Base-by-base conservation (phyloP, 1,140 invertebrate species). In the Saccostrea glomerata region DNA sequence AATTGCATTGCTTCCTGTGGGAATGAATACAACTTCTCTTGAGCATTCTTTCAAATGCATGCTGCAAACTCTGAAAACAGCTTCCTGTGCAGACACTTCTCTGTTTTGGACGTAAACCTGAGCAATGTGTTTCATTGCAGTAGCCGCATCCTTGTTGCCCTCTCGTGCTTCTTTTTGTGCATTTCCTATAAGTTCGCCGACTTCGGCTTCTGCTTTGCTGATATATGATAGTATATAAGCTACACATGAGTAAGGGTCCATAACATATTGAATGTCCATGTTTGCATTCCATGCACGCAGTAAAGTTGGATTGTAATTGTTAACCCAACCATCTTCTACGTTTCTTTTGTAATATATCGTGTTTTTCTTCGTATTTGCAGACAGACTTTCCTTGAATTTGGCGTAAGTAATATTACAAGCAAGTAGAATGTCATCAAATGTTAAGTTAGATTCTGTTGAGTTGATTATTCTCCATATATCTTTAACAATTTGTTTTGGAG, bases 221-320 rank as follows among this genome's bases (percentile, higher is more conserved):
- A 90, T 90, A 60, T 90, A 90, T 40, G 56, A 77, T 20, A 90
- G 23, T 36, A 90, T 90, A 77, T 90, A 90, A 9, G 85, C 63
- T 13, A 90, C 60, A 83, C 88, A 89, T 5, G 60, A 54, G 55
- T 82, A 90, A 15, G 89, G 86, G 63, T 90, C 89, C 6, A 63
- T 63, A 40, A 90, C 66, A 58, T 60, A 90, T 58, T 90, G 89
- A 11, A 90, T 88, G 70, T 90, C 84, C 86, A 90, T 85, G 36
- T 90, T 90, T 36, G 89, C 86, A 87, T 90, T 85, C 85, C 89
- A 88, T 30, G 83, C 84, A 40, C 30, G 70, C 12, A 88, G 60
- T 36, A 88, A 70, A 30, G 58, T 7, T n/a, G 77, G 85, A 36
- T 88, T 88, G 86, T 90, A 90, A n/a, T 90, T 83, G 47, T 88